Evolutionary conservation across 2,797 vertebrate genomes (phyloP).

Genomic region (Melanitta fusca): DNA sequence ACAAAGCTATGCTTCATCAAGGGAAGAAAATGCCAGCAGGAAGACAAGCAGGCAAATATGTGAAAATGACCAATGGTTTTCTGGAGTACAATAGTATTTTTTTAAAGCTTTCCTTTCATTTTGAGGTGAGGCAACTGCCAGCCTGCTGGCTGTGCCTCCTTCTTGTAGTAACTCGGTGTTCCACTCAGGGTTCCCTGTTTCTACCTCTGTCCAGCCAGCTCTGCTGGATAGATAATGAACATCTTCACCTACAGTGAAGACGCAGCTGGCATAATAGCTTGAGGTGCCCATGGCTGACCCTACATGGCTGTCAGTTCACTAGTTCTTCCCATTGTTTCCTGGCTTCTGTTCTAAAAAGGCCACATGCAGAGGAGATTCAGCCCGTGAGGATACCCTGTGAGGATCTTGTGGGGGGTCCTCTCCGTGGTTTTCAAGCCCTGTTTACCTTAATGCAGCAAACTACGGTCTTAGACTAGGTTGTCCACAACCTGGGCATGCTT

Average conservation of each 20-base stretch:
- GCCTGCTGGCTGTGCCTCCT: not conserved
- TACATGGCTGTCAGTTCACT: not conserved
- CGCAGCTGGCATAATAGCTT: not conserved
- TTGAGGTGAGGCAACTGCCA: not conserved
- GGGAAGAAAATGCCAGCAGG: not conserved
- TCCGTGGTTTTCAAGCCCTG: not conserved
- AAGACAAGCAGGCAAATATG: not conserved
- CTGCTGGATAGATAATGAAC: not conserved
- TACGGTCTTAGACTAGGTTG: not conserved
- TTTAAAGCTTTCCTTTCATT: not conserved
- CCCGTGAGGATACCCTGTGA: not conserved
- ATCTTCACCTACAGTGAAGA: not conserved
- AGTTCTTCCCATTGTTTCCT: not conserved
- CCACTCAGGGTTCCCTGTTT: too few relatives aligned
- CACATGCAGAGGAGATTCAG: not conserved
- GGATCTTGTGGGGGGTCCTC: not conserved
- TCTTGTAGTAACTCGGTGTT: not conserved
- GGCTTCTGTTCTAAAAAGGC: not conserved
- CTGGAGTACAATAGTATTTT: not conserved
- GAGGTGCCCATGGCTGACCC: fast-evolving
- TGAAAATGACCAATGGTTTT: not conserved
- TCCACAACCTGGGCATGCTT: not conserved
- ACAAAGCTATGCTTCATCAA: not conserved
- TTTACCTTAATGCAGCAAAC: not conserved
- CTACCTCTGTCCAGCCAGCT: not conserved